A percentile compares a stretch with the other conserved stretches of the same genome.
Conservation (phyloP, 37 sponge, comb jelly and placozoan genomes). For the Spongia lamella region DNA sequence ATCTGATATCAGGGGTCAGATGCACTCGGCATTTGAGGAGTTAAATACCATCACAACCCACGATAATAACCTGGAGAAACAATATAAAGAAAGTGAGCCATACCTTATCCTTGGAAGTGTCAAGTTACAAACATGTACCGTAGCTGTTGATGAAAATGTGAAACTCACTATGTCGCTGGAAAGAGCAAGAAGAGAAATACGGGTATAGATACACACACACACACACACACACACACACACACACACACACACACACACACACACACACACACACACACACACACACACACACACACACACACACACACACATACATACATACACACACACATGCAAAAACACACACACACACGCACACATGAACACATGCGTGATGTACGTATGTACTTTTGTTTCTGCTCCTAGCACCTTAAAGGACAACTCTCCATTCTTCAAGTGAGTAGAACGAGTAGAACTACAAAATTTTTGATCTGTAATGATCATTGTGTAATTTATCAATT, state of each 20-base stretch:
- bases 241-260: no score
- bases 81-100: slow-evolving; percentile 82
- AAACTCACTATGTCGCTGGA: slow-evolving; percentile 54
- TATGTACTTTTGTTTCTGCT: not conserved
- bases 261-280: no score
- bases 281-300: no score
- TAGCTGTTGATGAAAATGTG: slow-evolving; percentile 66
- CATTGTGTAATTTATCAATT: no score
- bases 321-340: no score
- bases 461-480: no score
- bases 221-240: no score
- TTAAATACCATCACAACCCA: slow-evolving; percentile 77
- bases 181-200: slow-evolving; percentile 71
- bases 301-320: no score
- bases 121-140: not conserved
- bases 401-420: slow-evolving; percentile 69
- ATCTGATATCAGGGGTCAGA: slow-evolving; percentile 20
- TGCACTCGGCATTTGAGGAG: slow-evolving; percentile 63
- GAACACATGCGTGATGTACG: no score
- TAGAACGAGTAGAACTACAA: no score
- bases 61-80: slow-evolving; percentile 84
- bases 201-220: slow-evolving; percentile 21
- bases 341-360: no score
- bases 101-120: not conserved
- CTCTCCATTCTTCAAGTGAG: slow-evolving; percentile 71